A percentile compares a stretch with the other conserved stretches of the same genome.
These are phyloP conservation scores for Antechinus flavipes DNA, from an alignment of 2,113 vertebrate genomes.

Conservation along the genomic window DNA sequence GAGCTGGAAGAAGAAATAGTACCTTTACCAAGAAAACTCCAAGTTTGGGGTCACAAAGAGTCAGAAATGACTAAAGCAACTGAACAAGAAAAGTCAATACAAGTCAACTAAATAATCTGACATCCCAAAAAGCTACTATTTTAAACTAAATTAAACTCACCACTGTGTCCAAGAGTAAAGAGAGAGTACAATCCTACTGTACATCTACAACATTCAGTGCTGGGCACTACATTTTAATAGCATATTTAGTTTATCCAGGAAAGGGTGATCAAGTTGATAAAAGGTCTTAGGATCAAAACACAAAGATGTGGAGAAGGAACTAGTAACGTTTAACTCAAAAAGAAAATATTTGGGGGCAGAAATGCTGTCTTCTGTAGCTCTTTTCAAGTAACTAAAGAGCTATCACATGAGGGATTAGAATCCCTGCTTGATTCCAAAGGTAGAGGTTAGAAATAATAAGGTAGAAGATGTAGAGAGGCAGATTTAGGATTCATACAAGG, in stretches of 20 bases:
- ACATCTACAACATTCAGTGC: not conserved
- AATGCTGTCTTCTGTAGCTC: not conserved
- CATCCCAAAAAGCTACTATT: not conserved
- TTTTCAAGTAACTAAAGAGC: not conserved
- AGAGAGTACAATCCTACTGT: no score
- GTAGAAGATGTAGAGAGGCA: not conserved
- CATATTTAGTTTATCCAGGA: not conserved
- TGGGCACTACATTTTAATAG: not conserved
- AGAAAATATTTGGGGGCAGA: not conserved
- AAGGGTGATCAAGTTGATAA: not conserved
- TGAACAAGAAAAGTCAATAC: not conserved
- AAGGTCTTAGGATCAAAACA: not conserved
- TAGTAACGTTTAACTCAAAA: not conserved
- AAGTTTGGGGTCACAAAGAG: not conserved
- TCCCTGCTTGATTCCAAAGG: not conserved
- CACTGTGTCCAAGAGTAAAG: not conserved
- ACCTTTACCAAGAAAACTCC: not conserved
- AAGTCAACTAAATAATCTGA: not conserved
- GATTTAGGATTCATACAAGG: not conserved
- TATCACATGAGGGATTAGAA: not conserved
- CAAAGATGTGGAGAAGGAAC: not conserved
- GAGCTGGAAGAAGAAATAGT: no score
- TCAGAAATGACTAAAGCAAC: not conserved
- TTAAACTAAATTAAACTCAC: not conserved
- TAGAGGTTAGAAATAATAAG: not conserved